Evolutionary conservation across 2,888 invertebrate species (phyloP).

Genomic region (Trilocha varians): DNA sequence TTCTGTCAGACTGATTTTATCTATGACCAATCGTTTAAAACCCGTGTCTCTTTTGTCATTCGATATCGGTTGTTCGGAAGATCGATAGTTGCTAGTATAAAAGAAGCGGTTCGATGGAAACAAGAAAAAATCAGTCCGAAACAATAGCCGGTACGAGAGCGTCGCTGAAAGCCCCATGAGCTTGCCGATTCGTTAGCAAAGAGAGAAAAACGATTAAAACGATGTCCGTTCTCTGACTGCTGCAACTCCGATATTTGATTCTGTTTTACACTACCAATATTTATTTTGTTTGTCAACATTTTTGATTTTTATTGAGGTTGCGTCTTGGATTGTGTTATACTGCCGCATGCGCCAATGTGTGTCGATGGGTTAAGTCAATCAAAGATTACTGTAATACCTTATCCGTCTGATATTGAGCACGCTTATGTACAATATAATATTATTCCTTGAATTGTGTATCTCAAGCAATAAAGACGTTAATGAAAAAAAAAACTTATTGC

Average conservation of each 20-base stretch:
- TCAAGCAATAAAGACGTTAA: no score
- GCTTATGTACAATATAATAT: no score
- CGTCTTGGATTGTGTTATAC: no score
- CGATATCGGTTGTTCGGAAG: slow-evolving; percentile 13
- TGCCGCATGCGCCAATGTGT: no score
- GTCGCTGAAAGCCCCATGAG: slow-evolving; percentile 43
- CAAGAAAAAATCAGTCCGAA: slow-evolving; percentile 34
- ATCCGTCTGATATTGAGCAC: no score
- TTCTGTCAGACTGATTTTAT: not conserved
- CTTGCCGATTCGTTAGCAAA: slow-evolving; percentile 44
- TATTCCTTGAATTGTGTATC: no score
- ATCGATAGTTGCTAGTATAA: slow-evolving; percentile 34
- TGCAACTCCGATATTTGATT: slow-evolving; percentile 25
- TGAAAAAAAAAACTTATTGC: no score
- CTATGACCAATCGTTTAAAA: not conserved
- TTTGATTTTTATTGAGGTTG: no score
- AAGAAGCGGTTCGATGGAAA: slow-evolving; percentile 26
- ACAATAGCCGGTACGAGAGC: slow-evolving; percentile 42
- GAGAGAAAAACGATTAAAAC: slow-evolving; percentile 36
- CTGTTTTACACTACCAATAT: slow-evolving; percentile 11
- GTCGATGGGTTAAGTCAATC: no score
- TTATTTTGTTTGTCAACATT: not conserved
- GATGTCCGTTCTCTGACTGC: slow-evolving; percentile 22
- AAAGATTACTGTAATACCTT: no score
- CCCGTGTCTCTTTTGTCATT: not conserved